These are phyloP conservation scores for Hermatobates lingyangjiaoensis DNA, from an alignment of 1,140 invertebrate genomes.

Conservation along the genomic window DNA sequence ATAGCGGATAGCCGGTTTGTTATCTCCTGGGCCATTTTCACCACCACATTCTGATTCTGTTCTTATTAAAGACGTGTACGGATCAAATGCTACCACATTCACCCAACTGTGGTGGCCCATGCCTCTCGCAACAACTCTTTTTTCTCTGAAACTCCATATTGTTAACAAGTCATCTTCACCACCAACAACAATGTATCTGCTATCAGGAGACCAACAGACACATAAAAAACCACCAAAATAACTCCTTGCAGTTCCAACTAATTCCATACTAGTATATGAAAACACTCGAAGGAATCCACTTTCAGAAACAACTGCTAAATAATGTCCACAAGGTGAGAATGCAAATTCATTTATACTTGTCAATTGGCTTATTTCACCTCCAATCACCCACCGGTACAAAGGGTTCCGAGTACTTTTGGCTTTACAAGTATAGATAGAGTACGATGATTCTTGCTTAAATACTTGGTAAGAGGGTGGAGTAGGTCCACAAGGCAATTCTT, in stretches of 20 bases:
- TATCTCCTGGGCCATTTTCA: slow-evolving; percentile 30
- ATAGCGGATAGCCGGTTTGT: slow-evolving; percentile 47
- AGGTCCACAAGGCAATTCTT: slow-evolving; percentile 75
- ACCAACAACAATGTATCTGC: slow-evolving; percentile 85
- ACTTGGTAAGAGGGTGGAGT: slow-evolving; percentile 76
- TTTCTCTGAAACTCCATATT: slow-evolving; percentile 87
- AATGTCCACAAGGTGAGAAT: slow-evolving; percentile 85
- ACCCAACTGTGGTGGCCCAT: slow-evolving; percentile 94
- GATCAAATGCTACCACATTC: slow-evolving; percentile 90
- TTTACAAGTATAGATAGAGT: slow-evolving; percentile 86
- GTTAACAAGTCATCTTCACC: slow-evolving; percentile 98
- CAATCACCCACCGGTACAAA: slow-evolving; percentile 69
- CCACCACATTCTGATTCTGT: slow-evolving; percentile 33
- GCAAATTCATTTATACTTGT: slow-evolving; percentile 77
- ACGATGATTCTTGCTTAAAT: slow-evolving; percentile 89
- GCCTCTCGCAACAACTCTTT: slow-evolving; percentile 82
- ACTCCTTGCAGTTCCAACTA: slow-evolving; percentile 73
- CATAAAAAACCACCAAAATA: slow-evolving; percentile 94
- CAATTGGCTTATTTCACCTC: slow-evolving; percentile 49
- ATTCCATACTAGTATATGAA: slow-evolving; percentile 92
- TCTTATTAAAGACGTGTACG: slow-evolving; percentile 52
- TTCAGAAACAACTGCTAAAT: slow-evolving; percentile 82
- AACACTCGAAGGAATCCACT: slow-evolving; percentile 94
- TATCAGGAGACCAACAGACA: slow-evolving; percentile 95
- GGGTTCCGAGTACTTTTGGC: slow-evolving; percentile 93